Conservation (phyloP, 2,888 invertebrate species). For the Cinara cedri region DNA sequence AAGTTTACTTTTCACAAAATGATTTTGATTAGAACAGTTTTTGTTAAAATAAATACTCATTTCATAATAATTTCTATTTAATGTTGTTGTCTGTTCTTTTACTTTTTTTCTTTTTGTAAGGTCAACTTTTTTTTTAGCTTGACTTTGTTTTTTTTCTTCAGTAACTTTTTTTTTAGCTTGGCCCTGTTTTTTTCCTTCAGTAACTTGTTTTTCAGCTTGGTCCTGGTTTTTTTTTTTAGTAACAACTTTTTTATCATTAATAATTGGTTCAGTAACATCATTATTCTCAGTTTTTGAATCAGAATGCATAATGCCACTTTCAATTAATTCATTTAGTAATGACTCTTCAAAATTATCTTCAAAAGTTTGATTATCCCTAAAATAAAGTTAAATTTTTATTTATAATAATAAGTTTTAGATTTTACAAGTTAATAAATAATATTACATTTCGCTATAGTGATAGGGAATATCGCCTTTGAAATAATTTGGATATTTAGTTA, state of each 20-base stretch:
- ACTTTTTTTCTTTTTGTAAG: not conserved
- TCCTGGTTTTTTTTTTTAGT: not conserved
- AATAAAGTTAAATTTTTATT: not conserved
- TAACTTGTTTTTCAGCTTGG: not conserved
- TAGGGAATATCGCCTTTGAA: slow-evolving; percentile 33
- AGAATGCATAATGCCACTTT: not conserved
- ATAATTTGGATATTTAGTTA: not conserved
- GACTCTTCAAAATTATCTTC: not conserved
- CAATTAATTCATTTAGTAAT: not conserved
- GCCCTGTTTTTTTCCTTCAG: not conserved
- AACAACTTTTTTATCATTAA: not conserved
- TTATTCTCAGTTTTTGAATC: not conserved
- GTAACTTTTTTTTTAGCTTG: not conserved
- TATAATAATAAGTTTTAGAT: too few species aligned
- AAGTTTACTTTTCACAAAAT: not conserved
- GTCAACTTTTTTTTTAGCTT: not conserved
- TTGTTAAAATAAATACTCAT: slow-evolving; percentile 13
- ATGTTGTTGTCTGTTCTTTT: not conserved
- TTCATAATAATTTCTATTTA: not conserved
- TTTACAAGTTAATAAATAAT: not conserved
- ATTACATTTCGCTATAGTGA: slow-evolving; percentile 45
- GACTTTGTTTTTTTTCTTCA: not conserved
- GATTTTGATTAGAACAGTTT: slow-evolving; percentile 7
- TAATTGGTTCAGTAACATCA: not conserved
- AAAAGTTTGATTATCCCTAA: not conserved